phyloP scores from a whole-genome alignment of 2,113 vertebrate species.

The Prionailurus bengalensis region DNA sequence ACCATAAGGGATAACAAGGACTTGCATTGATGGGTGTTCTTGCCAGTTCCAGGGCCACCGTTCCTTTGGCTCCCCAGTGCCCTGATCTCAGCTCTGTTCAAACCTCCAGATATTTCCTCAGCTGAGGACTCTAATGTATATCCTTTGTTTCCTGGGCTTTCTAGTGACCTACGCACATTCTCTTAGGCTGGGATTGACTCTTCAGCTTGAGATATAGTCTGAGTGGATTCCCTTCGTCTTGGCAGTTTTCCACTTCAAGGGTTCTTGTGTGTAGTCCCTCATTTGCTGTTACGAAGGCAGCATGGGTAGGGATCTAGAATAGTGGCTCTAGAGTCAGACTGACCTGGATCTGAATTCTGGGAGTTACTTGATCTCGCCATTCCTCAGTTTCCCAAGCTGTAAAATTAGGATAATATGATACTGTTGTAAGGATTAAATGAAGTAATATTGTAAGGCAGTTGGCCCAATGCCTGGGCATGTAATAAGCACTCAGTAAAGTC shows the following conservation, averaged over 20 bases:
- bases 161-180: not conserved
- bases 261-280: not conserved
- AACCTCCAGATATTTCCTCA: not conserved
- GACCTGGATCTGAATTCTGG: not conserved
- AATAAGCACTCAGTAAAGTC: not conserved
- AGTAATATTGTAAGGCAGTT: not conserved
- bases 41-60: not conserved
- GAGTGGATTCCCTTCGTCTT: not conserved
- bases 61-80: not conserved
- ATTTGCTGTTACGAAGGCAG: not conserved
- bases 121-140: not conserved
- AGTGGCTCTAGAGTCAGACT: not conserved
- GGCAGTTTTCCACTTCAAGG: not conserved
- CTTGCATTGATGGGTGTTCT: not conserved
- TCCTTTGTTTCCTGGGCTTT: not conserved
- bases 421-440: not conserved
- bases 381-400: not conserved
- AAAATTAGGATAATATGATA: not conserved
- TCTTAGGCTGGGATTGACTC: not conserved
- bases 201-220: not conserved
- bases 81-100: not conserved
- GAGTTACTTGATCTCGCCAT: not conserved
- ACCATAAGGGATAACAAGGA: not conserved
- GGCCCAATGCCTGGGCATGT: not conserved
- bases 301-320: not conserved